phyloP scores from a whole-genome alignment of 2,888 invertebrate species.

The Zaprionus lineosus region DNA sequence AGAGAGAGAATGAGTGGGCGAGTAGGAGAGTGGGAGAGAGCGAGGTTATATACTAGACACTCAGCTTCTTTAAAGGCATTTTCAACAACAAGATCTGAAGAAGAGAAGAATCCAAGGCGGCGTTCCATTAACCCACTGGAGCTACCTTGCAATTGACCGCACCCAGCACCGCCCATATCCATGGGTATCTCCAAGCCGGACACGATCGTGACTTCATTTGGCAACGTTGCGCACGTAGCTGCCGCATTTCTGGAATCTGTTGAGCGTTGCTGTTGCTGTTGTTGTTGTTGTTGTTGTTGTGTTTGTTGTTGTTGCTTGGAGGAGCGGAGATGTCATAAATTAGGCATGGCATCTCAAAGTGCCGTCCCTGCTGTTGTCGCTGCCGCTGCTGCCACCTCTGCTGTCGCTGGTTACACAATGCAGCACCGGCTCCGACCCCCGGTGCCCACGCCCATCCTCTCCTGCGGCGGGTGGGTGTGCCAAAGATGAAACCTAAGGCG shows the following conservation, averaged over 20 bases:
- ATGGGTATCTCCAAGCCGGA: constrained; percentile 40
- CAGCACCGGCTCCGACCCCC: too few relatives aligned
- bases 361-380: constrained; percentile 47
- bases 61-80: neutral
- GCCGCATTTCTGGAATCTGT: constrained; percentile 62
- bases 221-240: constrained; percentile 57
- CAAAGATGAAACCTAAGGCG: neutral
- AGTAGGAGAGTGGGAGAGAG: too few relatives aligned
- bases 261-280: constrained; percentile 30
- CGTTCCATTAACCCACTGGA: constrained; percentile 72
- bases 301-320: constrained; percentile 14
- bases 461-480: constrained; percentile 21
- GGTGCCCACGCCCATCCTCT: too few relatives aligned
- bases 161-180: constrained; percentile 44
- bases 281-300: constrained; percentile 15
- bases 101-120: constrained; percentile 23
- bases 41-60: constrained; percentile 16
- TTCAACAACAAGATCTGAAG: constrained; percentile 1
- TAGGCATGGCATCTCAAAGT: constrained; percentile 74
- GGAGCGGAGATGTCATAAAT: constrained; percentile 61
- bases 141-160: constrained; percentile 47
- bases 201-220: constrained; percentile 68
- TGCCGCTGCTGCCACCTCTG: constrained; percentile 41
- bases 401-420: constrained; percentile 35
- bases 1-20: too few relatives aligned